phyloP scores from a whole-genome alignment of 2,113 vertebrate genomes.

The Acanthisitta chloris region DNA sequence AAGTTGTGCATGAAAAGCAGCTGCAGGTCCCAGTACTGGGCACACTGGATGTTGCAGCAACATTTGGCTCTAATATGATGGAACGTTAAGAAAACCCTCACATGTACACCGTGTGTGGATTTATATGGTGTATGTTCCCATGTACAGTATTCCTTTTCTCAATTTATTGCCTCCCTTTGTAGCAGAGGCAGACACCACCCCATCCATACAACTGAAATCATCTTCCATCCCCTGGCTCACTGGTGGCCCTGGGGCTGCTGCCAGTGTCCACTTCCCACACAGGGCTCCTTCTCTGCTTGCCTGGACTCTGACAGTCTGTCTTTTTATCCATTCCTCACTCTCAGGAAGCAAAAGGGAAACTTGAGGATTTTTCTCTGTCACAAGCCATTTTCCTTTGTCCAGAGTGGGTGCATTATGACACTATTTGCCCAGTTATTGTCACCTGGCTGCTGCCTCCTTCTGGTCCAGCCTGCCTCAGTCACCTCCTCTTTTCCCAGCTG shows the following conservation, averaged over 20 bases:
- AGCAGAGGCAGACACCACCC: neutral
- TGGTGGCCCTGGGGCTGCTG: neutral
- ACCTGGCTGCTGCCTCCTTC: neutral
- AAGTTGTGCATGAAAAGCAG: neutral
- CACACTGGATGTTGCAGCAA: neutral
- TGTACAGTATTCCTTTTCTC: neutral
- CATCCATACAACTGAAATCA: neutral
- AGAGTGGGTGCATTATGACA: neutral
- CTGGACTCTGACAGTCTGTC: neutral
- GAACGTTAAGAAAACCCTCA: neutral
- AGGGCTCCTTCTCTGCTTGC: neutral
- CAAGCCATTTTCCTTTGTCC: neutral
- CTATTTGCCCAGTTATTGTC: neutral
- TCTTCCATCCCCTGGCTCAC: neutral
- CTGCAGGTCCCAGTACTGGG: neutral
- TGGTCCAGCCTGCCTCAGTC: neutral
- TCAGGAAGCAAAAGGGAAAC: neutral
- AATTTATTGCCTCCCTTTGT: rapidly evolving
- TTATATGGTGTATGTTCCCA: neutral
- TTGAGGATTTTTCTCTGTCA: neutral
- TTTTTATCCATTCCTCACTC: neutral
- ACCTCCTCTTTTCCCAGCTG: neutral
- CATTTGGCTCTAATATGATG: neutral
- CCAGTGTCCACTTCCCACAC: neutral
- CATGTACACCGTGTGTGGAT: neutral